Conservation (phyloP, 2,113 vertebrate species). For the Procavia capensis region DNA sequence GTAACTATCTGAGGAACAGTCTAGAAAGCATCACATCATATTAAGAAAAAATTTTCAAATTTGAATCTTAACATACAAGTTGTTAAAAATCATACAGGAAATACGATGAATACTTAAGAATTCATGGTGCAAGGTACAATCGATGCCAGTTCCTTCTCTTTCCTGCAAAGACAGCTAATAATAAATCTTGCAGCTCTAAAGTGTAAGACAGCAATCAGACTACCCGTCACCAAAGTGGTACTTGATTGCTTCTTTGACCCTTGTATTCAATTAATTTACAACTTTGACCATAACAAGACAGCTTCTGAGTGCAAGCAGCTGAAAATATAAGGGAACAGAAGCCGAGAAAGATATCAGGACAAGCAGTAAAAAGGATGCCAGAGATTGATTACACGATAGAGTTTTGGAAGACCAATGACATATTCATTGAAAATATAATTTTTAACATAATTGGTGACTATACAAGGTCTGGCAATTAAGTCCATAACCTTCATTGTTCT, state of each 20-base stretch:
- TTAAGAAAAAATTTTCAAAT: constrained; percentile 5
- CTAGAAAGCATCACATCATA: background rate
- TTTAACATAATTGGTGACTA: background rate
- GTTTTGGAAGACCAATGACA: background rate
- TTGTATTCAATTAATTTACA: background rate
- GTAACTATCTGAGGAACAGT: background rate
- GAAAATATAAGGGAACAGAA: background rate
- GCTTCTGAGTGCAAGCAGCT: background rate
- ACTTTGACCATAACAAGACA: background rate
- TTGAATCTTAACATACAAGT: constrained; percentile 28
- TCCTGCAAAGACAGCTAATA: background rate
- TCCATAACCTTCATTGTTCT: no score
- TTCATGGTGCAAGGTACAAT: background rate
- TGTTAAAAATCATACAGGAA: background rate
- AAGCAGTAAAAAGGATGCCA: background rate
- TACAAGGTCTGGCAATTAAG: no score
- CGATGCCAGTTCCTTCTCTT: background rate
- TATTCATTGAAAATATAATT: background rate
- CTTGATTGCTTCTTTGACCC: background rate
- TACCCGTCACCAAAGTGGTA: background rate
- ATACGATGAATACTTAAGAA: background rate
- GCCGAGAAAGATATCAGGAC: background rate
- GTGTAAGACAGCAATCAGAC: background rate
- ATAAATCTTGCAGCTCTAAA: background rate
- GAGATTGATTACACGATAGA: background rate